A percentile compares a stretch with the other conserved stretches of the same genome.
These are phyloP conservation scores for Arvicola amphibius DNA, from an alignment of 2,797 vertebrate species.

Conservation along the genomic window DNA sequence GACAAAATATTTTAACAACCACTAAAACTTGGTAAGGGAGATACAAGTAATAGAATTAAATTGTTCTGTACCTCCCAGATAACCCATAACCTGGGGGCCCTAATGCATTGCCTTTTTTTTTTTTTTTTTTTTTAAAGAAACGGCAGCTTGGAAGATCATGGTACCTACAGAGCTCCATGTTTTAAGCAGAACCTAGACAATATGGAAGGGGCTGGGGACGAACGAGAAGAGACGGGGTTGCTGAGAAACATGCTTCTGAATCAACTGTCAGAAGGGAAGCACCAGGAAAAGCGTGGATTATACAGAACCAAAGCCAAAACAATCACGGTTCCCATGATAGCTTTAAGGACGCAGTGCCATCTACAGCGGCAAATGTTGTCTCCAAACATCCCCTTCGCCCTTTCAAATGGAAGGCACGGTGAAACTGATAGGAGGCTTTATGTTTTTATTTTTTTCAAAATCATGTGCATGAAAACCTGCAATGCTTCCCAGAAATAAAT, in stretches of 20 bases:
- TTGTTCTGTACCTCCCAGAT: constrained; percentile 12
- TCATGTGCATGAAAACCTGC: constrained; percentile 74
- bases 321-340: neutral
- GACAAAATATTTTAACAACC: constrained; percentile 37
- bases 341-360: neutral
- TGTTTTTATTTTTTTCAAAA: constrained; percentile 55
- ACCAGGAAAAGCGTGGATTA: neutral
- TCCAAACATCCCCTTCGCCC: constrained; percentile 10
- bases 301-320: neutral
- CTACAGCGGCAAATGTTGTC: neutral
- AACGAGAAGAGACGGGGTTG: neutral
- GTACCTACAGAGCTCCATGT: neutral
- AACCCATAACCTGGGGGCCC: neutral
- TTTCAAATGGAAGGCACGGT: constrained; percentile 49
- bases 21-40: neutral
- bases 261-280: neutral
- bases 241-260: constrained; percentile 37
- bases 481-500: constrained; percentile 74
- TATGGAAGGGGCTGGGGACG: neutral
- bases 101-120: neutral
- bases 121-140: constrained; percentile 5
- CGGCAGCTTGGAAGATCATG: neutral
- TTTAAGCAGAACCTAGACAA: constrained; percentile 20
- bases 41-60: neutral
- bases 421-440: constrained; percentile 68